Percentiles rank a stretch among this genome's conserved stretches.
These are phyloP conservation scores for Gopherus flavomarginatus DNA, from an alignment of 2,113 vertebrate genomes.

Conservation along the genomic window DNA sequence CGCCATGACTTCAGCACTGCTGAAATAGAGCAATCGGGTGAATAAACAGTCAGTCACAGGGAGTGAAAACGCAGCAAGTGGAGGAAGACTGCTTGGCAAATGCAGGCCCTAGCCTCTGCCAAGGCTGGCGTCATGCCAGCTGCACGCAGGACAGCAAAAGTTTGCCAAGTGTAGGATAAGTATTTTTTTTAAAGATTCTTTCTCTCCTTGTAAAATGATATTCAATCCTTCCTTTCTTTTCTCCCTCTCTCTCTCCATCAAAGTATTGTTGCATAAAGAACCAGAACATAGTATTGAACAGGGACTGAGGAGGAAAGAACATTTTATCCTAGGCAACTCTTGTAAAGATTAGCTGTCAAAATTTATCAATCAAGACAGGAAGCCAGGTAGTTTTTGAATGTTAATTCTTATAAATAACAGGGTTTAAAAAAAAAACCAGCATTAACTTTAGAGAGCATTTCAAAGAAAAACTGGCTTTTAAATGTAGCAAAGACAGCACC, in stretches of 20 bases:
- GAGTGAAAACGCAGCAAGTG: constrained; percentile 16
- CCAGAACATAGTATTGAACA: not conserved
- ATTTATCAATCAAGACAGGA: constrained; percentile 38
- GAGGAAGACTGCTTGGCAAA: constrained; percentile 82
- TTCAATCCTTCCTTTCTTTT: not conserved
- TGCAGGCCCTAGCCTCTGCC: constrained; percentile 20
- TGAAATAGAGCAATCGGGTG: constrained; percentile 60
- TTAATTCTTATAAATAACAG: constrained; percentile 43
- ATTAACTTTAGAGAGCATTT: constrained; percentile 11
- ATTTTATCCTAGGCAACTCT: not conserved
- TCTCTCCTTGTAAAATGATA: constrained; percentile 53
- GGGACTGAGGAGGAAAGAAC: not conserved
- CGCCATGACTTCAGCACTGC: not conserved
- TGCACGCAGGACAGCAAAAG: constrained; percentile 62
- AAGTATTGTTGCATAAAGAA: not conserved
- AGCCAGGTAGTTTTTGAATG: constrained; percentile 4
- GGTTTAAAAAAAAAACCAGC: not conserved
- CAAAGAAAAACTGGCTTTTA: constrained; percentile 49
- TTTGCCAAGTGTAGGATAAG: constrained; percentile 70
- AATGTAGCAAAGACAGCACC: not conserved
- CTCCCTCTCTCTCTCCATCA: not conserved
- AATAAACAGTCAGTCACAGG: constrained; percentile 53
- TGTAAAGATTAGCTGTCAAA: constrained; percentile 45
- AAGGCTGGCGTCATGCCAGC: constrained; percentile 68
- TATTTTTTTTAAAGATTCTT: constrained; percentile 54